A percentile compares a stretch with the other conserved stretches of the same genome.
These are phyloP conservation scores for Ambastaia sidthimunki DNA, from an alignment of 2,797 vertebrate genomes.

Conservation along the genomic window DNA sequence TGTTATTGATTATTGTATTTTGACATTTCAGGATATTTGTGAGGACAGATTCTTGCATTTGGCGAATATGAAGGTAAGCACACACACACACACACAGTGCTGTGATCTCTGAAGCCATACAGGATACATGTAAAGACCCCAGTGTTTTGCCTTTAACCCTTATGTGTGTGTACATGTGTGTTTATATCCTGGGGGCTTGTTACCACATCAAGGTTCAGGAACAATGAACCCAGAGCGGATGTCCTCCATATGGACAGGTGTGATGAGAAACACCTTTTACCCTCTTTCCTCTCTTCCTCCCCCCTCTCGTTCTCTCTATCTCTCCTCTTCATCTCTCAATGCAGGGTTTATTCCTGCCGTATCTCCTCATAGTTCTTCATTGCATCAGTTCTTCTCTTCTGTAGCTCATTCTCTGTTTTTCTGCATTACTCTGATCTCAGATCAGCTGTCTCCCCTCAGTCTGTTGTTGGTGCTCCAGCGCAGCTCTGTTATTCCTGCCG, in stretches of 20 bases:
- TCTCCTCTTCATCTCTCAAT: slow-evolving; percentile 7
- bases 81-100: neutral
- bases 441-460: neutral
- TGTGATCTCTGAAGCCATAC: slow-evolving; percentile 18
- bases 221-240: slow-evolving; percentile 35
- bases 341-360: slow-evolving; percentile 10
- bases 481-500: neutral
- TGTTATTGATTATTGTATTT: no score
- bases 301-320: neutral
- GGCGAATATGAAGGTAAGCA: neutral
- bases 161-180: slow-evolving; percentile 1
- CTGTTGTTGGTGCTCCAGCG: neutral
- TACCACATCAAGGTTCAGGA: slow-evolving; percentile 42
- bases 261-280: slow-evolving; percentile 33
- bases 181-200: slow-evolving; percentile 39
- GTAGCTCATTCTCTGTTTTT: neutral
- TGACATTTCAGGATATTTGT: no score
- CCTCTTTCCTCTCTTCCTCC: neutral
- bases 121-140: slow-evolving; percentile 14
- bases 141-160: neutral
- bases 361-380: neutral
- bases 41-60: no score
- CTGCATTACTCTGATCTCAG: neutral
- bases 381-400: neutral
- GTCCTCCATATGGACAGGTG: slow-evolving; percentile 35